phyloP scores from a whole-genome alignment of 1,140 invertebrate genomes.

The Drosophila kohkoa region DNA sequence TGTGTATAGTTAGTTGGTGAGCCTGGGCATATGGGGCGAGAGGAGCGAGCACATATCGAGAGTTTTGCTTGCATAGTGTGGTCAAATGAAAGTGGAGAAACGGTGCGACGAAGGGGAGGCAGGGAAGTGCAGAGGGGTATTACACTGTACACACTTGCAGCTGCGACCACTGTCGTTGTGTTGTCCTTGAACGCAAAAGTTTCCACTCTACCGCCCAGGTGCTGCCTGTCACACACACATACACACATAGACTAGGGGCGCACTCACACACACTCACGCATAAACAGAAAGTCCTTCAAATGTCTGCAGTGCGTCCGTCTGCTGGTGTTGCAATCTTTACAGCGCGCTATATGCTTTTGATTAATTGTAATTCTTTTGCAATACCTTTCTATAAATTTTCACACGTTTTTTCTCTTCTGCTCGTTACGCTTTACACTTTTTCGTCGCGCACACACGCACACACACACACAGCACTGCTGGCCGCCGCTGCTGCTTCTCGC shows the following conservation, averaged over 20 bases:
- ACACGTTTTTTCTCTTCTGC: conserved; percentile 78
- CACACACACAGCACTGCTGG: conserved; percentile 64
- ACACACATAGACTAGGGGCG: conserved; percentile 26
- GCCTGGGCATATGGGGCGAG: conserved; percentile 38
- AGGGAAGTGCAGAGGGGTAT: neutral
- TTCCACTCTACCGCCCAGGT: conserved; percentile 76
- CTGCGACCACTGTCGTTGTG: conserved; percentile 45
- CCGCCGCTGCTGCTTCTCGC: conserved; percentile 51
- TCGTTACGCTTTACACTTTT: conserved; percentile 81
- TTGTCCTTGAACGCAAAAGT: conserved; percentile 80
- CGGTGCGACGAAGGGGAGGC: neutral
- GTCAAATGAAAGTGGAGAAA: conserved; percentile 4
- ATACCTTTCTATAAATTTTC: conserved; percentile 78
- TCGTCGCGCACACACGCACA: conserved; percentile 75
- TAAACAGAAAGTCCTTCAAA: conserved; percentile 63
- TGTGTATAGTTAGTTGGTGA: conserved; percentile 6
- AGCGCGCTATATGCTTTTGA: conserved; percentile 13
- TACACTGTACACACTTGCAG: conserved; percentile 45
- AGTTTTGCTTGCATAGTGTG: conserved; percentile 13
- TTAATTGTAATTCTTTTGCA: conserved; percentile 37
- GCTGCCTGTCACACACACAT: conserved; percentile 66
- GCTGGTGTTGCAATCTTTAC: neutral
- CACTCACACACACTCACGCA: conserved; percentile 25
- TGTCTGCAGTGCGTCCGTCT: conserved; percentile 26
- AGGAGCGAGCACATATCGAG: conserved; percentile 30